Base-by-base conservation (phyloP, 2,113 vertebrate species). In the Colossoma macropomum region DNA sequence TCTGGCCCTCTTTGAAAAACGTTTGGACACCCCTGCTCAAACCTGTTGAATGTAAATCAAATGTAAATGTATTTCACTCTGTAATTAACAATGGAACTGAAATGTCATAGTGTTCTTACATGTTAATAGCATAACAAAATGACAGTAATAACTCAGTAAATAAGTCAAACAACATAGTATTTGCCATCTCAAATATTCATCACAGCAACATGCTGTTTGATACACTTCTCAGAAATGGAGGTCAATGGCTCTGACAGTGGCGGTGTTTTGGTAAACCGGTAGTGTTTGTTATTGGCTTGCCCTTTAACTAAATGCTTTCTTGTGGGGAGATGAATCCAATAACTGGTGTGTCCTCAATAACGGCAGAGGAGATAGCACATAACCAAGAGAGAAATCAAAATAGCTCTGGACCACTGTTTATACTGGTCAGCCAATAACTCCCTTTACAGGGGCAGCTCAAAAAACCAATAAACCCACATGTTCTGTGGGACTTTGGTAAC, bases 391-490 rank as follows among this genome's bases (percentile, higher is more conserved):
- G 52, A 87, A 89, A 89, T 86, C 84, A 79, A 84, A 88, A 88
- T 59, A 75, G 75, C 84, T 66, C 52, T 79, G 72, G 10, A 69
- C 34, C 59, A 62, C 75, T 70, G 73, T 79, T 90, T 85, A 83
- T 87, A 84, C 54, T 77, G 41, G 79, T 81, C 50, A 32, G 62
- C 81, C 88, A 89, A 87, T 86, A 85, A 86, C 73, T 77, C n/a
- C 77, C 81, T 65, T 66, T 84, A 77, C 81, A 86, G 80, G 68
- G 63, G 16, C 25, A 60, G 82, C 82, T 87, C 81, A 79, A 79
- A n/a, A 88, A 89, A 82, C 85, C 77, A 88, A 89, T 88, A 90
- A 89, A 88, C 81, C 72, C 71, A 81, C 79, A n/a, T 76, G 65
- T 74, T 79, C 79, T 41, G 30, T 27, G 84, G 85, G 84, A 84